These are phyloP conservation scores for Gephyroberyx darwinii DNA, from an alignment of 2,797 vertebrate genomes.

Conservation along the genomic window DNA sequence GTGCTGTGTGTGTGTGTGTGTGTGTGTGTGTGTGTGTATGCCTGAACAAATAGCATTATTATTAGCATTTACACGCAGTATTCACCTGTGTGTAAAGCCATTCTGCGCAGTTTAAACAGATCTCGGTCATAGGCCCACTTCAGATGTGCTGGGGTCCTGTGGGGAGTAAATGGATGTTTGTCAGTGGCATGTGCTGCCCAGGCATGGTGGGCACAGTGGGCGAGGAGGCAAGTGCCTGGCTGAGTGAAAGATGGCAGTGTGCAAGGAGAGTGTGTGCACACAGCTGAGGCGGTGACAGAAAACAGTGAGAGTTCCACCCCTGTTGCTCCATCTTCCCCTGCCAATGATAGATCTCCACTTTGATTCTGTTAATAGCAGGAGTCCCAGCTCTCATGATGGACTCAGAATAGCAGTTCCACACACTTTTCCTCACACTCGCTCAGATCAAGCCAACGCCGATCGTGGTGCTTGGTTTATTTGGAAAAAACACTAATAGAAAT, in stretches of 20 bases:
- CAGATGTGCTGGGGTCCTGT: constrained; percentile 56
- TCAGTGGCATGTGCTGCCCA: constrained; percentile 60
- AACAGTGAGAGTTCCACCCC: constrained; percentile 73
- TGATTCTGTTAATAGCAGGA: constrained; percentile 70
- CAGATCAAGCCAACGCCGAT: not conserved
- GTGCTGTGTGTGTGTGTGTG: constrained; percentile 35
- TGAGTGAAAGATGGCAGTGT: constrained; percentile 78
- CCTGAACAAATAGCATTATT: constrained; percentile 32
- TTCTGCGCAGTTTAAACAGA: constrained; percentile 43
- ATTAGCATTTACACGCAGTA: not conserved
- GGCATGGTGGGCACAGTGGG: constrained; percentile 74
- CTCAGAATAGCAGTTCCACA: constrained; percentile 26
- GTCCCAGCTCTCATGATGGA: constrained; percentile 36
- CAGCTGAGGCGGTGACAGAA: constrained; percentile 78
- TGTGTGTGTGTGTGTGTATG: constrained; percentile 16
- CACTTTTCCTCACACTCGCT: not conserved
- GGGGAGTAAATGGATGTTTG: constrained; percentile 77
- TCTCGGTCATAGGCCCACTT: constrained; percentile 66
- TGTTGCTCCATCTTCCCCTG: constrained; percentile 63
- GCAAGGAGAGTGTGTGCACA: constrained; percentile 66
- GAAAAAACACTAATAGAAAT: not conserved
- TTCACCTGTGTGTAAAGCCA: constrained; percentile 35
- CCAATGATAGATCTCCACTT: constrained; percentile 72
- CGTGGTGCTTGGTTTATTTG: constrained; percentile 5
- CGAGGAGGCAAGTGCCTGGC: constrained; percentile 71